Evolutionary conservation across 2,888 invertebrate genomes (phyloP), one percentile per base, ranked within the genome.

Genomic region (Nomada fucata): DNA sequence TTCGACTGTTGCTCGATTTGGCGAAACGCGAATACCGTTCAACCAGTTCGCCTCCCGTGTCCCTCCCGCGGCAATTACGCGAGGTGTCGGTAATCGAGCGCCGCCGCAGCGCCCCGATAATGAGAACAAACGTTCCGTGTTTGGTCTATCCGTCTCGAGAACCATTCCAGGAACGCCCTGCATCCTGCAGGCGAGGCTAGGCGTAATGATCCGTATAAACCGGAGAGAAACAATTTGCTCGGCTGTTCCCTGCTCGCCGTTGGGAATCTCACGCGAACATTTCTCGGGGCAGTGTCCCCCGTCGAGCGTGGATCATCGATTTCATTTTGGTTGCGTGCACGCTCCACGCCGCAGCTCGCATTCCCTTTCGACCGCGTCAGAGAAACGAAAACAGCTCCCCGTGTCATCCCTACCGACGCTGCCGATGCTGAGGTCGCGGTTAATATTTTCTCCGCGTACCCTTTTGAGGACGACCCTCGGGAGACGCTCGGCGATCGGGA

Each of bases 161-260:
- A 47, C 36, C 50, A 2, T 44, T 68, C 53, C 59, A 23, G 20
- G 55, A 50, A 65, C 53, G 26, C 26, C 65, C 44, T 9, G 26
- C 60, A 42, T 20, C 65, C 57, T 18, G 20, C 18, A 50, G 65
- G 69, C 61, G 60, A 44, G n/a, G 26, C 50, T 36, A 29, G 18
- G 50, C 64, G 60, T 23, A 61, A 76, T 61, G 76, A 65, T 69
- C 55, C 63, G 71, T 72, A 64, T 42, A 64, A 64, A 68, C 10
- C 82, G 68, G 59, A n/a, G 55, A 69, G 60, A 72, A 83, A 77
- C 67, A 70, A 83, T 83, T 83, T 67, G 57, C 73, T 20, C 7
- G 69, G 13, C 20, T 55, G 36, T 20, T 50, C 36, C 23, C 26
- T 20, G 57, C 29, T 53, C 42, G 50, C 68, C 29, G 68, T 26